Evolutionary conservation across 2,113 vertebrate genomes (phyloP), one percentile per base, ranked within the genome.

Genomic region (Datnioides undecimradiatus): DNA sequence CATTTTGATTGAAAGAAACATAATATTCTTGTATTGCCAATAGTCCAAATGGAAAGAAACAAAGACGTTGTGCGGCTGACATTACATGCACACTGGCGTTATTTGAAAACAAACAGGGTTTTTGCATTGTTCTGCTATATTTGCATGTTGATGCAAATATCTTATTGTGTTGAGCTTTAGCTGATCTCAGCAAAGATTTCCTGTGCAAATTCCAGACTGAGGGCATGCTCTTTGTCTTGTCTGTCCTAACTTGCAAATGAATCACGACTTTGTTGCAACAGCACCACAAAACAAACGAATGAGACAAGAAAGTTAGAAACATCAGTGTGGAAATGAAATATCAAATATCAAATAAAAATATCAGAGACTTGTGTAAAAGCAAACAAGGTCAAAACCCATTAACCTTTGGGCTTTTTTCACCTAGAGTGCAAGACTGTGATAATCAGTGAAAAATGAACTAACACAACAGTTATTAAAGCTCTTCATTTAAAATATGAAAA

Each of bases 221-320:
- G 29, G 12, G 67, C 49, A 43, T 0, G n/a, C 17, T 79, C 3
- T n/a, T 64, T 51, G 46, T 49, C n/a, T 40, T 2, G 59, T 85
- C 46, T 89, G 91, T 67, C 52, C 60, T 59, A 70, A 78, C 90
- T 76, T 90, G 91, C 72, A 79, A 69, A 82, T 74, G 60, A 90
- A 60, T 91, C 71, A 84, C 8, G 21, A 27, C 67, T 82, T 66
- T 54, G 54, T 70, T 82, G 34, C 51, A 79, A 83, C 2, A 69
- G 8, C 19, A 40, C 27, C 8, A 45, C 9, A 69, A 4, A 62
- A 73, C 41, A 82, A 70, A 71, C 27, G 23, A 38, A 40, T 40
- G 65, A 45, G 52, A 43, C 67, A 14, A 76, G 27, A 73, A 57
- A 21, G 38, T 45, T 10, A 55, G 38, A 52, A 40, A 21, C 17